Evolutionary conservation across 2,797 vertebrate species (phyloP).

Genomic region (Sarcophilus harrisii): DNA sequence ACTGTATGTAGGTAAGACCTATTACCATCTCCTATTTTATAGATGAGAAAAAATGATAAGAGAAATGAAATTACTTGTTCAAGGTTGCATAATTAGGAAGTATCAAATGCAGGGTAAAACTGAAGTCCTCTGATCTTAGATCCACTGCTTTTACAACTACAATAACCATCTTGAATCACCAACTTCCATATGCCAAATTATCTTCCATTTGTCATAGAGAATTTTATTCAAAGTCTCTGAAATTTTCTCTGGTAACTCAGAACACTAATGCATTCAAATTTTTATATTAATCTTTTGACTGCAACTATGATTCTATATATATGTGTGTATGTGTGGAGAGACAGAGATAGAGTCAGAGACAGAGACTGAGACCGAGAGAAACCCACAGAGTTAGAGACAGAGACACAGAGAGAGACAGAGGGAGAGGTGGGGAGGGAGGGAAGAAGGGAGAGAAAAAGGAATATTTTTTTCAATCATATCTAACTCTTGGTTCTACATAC

Average conservation of each 20-base stretch:
- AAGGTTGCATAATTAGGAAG: not conserved
- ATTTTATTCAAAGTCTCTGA: not conserved
- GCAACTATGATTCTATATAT: not conserved
- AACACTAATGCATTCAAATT: not conserved
- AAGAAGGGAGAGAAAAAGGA: too few species aligned
- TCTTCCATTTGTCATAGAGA: slow-evolving; percentile 37
- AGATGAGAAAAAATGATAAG: not conserved
- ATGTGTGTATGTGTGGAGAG: not conserved
- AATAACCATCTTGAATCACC: slow-evolving; percentile 30
- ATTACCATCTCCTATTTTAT: not conserved
- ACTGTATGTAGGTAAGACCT: not conserved
- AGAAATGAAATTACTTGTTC: not conserved
- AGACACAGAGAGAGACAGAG: too few species aligned
- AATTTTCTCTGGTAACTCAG: slow-evolving; percentile 25
- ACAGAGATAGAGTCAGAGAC: too few species aligned
- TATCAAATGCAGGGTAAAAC: not conserved
- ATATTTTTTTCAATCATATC: not conserved
- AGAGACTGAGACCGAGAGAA: too few species aligned
- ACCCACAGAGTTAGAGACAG: too few species aligned
- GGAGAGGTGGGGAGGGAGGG: too few species aligned
- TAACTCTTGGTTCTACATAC: not conserved
- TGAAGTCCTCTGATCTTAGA: not conserved
- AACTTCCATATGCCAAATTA: slow-evolving; percentile 14
- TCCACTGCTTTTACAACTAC: not conserved
- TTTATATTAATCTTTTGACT: slow-evolving; percentile 9